Conservation (phyloP, 2,888 invertebrate genomes). For the Lochmaea crataegi region DNA sequence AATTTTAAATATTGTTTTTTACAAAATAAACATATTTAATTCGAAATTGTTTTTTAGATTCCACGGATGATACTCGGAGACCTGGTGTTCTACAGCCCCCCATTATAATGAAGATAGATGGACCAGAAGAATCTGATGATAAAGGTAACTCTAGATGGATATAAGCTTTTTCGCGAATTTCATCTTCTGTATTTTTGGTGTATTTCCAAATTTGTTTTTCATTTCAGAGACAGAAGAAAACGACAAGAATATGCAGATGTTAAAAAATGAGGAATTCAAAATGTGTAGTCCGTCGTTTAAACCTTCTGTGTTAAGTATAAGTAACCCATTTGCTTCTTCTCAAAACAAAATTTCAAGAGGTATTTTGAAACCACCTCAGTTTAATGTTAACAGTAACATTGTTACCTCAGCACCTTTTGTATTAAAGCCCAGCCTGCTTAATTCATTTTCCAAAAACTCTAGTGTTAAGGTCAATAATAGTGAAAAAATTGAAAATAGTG, state of each 20-base stretch:
- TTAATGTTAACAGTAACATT: constrained; percentile 53
- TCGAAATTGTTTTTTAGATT: constrained; percentile 41
- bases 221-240: constrained; percentile 54
- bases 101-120: constrained; percentile 62
- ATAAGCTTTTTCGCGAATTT: background rate
- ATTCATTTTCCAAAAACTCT: constrained; percentile 55
- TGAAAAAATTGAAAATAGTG: constrained; percentile 50
- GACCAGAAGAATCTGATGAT: constrained; percentile 56
- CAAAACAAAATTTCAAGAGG: constrained; percentile 49
- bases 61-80: constrained; percentile 44
- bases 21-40: constrained; percentile 8
- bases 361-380: constrained; percentile 57
- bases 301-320: constrained; percentile 46
- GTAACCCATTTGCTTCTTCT: constrained; percentile 49
- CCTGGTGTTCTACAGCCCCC: constrained; percentile 53
- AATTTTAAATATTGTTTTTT: constrained; percentile 30
- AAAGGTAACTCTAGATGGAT: constrained; percentile 51
- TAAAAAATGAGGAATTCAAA: constrained; percentile 51
- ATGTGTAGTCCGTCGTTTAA: constrained; percentile 51
- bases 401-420: constrained; percentile 50
- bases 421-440: constrained; percentile 62
- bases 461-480: constrained; percentile 46
- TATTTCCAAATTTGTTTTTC: background rate
- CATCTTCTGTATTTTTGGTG: too few species aligned
- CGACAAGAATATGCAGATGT: constrained; percentile 44